Evolutionary conservation across 2,113 vertebrate species (phyloP).

Genomic region (Catharus minimus): DNA sequence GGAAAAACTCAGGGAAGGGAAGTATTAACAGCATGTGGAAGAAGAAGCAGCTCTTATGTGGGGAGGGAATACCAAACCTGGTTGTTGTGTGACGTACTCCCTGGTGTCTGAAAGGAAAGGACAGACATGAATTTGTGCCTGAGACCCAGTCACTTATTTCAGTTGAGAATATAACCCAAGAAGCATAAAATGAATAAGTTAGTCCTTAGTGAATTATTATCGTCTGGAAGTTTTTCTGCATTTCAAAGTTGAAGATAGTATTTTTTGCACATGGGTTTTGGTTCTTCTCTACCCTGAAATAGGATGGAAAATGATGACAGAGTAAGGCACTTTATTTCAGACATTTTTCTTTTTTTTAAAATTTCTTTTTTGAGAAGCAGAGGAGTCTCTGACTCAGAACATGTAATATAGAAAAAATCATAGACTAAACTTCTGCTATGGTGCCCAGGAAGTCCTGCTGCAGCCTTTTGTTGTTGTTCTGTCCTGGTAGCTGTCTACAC

Average conservation of each 20-base stretch:
- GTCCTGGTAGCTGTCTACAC: neutral
- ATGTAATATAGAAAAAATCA: neutral
- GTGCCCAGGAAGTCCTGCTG: neutral
- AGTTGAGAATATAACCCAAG: neutral
- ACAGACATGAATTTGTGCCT: neutral
- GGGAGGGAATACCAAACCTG: neutral
- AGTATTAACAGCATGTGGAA: neutral
- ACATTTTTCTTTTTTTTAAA: neutral
- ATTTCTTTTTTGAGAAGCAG: neutral
- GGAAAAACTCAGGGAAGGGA: neutral
- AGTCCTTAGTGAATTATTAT: neutral
- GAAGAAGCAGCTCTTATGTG: neutral
- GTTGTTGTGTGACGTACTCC: neutral
- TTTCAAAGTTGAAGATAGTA: neutral
- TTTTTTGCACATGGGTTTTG: neutral
- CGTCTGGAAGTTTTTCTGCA: neutral
- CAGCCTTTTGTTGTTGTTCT: slow-evolving; percentile 7
- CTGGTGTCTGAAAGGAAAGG: neutral
- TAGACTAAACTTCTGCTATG: neutral
- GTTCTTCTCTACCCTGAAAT: neutral
- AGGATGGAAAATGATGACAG: neutral
- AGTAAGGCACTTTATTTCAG: neutral
- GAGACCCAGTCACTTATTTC: neutral
- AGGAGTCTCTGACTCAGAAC: neutral
- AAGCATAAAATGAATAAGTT: neutral